A percentile compares a stretch with the other conserved stretches of the same genome.
phyloP scores from a whole-genome alignment of 2,797 vertebrate species.

The Acrossocheilus fasciatus region DNA sequence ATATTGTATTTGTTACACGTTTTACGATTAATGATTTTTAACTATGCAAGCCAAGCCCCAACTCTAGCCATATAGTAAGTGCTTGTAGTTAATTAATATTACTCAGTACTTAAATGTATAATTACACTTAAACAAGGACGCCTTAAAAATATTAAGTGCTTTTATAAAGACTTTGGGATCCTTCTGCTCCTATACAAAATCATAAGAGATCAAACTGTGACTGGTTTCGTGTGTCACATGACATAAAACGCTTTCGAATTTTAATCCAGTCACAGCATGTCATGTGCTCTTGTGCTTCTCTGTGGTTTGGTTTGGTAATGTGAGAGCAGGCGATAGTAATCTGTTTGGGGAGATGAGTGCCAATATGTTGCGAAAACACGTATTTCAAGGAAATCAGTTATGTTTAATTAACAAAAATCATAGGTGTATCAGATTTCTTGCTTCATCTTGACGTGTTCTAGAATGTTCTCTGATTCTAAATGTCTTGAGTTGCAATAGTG shows the following conservation, averaged over 20 bases:
- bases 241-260: neutral
- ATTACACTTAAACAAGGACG: neutral
- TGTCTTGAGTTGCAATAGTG: neutral
- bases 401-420: neutral
- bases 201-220: neutral
- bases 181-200: neutral
- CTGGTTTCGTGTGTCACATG: neutral
- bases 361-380: neutral
- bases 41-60: neutral
- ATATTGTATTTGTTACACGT: neutral
- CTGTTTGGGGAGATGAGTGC: neutral
- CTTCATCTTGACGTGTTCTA: neutral
- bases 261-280: constrained; percentile 3
- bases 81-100: neutral
- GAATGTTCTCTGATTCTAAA: constrained; percentile 12
- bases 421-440: neutral
- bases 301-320: neutral
- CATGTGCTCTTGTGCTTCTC: neutral
- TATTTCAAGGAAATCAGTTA: neutral
- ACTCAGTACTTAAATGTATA: neutral
- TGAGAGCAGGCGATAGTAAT: neutral
- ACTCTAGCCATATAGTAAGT: neutral
- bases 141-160: neutral
- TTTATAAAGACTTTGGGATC: neutral
- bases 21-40: neutral